Evolutionary conservation across 2,113 vertebrate genomes (phyloP).

Genomic region (Sinocyclocheilus anophthalmus): DNA sequence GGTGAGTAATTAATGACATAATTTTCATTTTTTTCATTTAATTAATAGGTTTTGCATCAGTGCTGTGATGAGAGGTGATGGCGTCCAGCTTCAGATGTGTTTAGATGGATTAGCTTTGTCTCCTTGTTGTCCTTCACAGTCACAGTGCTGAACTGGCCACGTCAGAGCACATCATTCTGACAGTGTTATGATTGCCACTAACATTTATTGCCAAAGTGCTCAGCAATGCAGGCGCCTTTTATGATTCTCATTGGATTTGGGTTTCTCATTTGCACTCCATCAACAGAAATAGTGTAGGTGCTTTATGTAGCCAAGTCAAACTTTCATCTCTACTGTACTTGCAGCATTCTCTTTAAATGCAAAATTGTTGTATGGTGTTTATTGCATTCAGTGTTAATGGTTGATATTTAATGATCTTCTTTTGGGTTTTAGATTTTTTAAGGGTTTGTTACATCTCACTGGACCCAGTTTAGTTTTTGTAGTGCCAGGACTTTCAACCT

Average conservation of each 20-base stretch:
- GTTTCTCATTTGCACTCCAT: slow-evolving; percentile 12
- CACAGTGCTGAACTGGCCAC: neutral
- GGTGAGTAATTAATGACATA: too few relatives aligned
- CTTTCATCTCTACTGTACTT: neutral
- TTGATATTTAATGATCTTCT: neutral
- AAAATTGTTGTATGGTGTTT: neutral
- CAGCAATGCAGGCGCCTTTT: slow-evolving; percentile 26
- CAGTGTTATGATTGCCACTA: slow-evolving; percentile 29
- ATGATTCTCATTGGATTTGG: neutral
- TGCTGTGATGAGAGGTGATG: neutral
- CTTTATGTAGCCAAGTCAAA: slow-evolving; percentile 11
- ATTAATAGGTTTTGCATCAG: neutral
- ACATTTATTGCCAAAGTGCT: slow-evolving; percentile 32
- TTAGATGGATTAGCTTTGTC: neutral
- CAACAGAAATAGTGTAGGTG: slow-evolving; percentile 1
- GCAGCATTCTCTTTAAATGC: neutral
- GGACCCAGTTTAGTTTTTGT: neutral
- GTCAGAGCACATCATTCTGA: neutral
- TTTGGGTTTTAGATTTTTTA: neutral
- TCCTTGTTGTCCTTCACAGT: slow-evolving; percentile 5
- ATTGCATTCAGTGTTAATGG: neutral
- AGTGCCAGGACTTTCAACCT: neutral
- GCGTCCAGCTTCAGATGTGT: neutral
- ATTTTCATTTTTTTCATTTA: too few relatives aligned
- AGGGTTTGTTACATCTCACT: neutral